phyloP scores from a whole-genome alignment of 2,113 vertebrate species.

The Neotoma lepida region DNA sequence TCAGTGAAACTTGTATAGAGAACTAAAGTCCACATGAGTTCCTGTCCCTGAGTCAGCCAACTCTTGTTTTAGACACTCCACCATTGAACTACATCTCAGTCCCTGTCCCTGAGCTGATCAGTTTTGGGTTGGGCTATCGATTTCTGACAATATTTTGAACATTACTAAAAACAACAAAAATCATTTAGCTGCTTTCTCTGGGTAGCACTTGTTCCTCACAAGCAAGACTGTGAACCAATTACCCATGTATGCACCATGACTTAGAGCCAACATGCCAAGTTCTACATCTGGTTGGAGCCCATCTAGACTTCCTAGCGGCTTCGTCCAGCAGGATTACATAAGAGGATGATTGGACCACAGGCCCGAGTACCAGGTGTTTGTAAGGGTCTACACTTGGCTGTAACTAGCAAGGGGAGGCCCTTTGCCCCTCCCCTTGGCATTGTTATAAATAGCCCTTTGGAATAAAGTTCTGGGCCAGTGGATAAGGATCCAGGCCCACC shows the following conservation, averaged over 20 bases:
- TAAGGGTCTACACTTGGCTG: too few relatives aligned
- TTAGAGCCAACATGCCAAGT: background rate
- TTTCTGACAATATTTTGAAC: constrained; percentile 1
- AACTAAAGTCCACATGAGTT: background rate
- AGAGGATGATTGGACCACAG: too few relatives aligned
- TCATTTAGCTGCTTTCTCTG: background rate
- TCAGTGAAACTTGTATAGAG: background rate
- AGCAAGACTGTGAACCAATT: background rate
- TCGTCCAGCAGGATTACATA: too few relatives aligned
- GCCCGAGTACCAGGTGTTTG: too few relatives aligned
- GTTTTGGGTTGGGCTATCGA: background rate
- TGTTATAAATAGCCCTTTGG: too few relatives aligned
- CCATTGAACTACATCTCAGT: background rate
- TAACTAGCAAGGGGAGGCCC: too few relatives aligned
- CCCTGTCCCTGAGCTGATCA: background rate
- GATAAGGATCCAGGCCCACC: too few relatives aligned
- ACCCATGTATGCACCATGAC: background rate
- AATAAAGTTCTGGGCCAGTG: too few relatives aligned
- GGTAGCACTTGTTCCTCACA: background rate
- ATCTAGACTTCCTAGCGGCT: too few relatives aligned
- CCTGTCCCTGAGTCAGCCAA: background rate
- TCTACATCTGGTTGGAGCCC: background rate
- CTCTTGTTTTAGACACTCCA: background rate
- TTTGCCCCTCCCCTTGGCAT: too few relatives aligned
- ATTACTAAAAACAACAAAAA: constrained; percentile 12